Conservation (phyloP, 1,140 invertebrate species). For the Aphelenchoides fujianensis region DNA sequence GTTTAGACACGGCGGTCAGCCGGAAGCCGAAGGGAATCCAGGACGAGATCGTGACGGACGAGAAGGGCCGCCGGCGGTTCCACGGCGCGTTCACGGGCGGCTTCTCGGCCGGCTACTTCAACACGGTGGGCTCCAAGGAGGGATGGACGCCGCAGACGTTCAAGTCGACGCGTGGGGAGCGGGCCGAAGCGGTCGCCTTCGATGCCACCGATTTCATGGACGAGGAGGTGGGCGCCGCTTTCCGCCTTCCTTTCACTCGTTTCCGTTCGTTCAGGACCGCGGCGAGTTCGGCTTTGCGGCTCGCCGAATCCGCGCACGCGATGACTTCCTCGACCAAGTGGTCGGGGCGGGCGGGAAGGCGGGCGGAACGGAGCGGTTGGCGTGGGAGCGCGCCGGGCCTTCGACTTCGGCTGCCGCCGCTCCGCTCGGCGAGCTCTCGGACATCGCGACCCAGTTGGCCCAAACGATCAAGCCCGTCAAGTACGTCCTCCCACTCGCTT, state of each 20-base stretch:
- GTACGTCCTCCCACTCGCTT: slow-evolving; percentile 32
- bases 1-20: slow-evolving; percentile 42
- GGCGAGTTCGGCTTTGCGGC: slow-evolving; percentile 92
- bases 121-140: slow-evolving; percentile 89
- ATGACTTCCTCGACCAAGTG: slow-evolving; percentile 72
- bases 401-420: slow-evolving; percentile 35
- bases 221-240: slow-evolving; percentile 72
- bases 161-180: slow-evolving; percentile 78
- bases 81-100: slow-evolving; percentile 99
- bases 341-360: slow-evolving; percentile 31
- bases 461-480: slow-evolving; percentile 40
- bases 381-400: slow-evolving; percentile 51
- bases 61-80: slow-evolving; percentile 82
- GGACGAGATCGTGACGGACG: slow-evolving; percentile 85
- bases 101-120: slow-evolving; percentile 95
- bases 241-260: slow-evolving; percentile 16
- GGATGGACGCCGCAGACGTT: slow-evolving; percentile 89
- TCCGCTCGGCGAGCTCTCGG: slow-evolving; percentile 9
- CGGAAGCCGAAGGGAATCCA: slow-evolving; percentile 79
- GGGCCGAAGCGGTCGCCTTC: slow-evolving; percentile 66
- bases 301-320: slow-evolving; percentile 74
- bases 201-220: slow-evolving; percentile 95
- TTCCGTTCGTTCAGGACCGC: slow-evolving; percentile 73
- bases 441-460: slow-evolving; percentile 23
- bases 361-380: slow-evolving; percentile 30